Base-by-base conservation (phyloP, 2,797 vertebrate species). In the Neomorphus geoffroyi region DNA sequence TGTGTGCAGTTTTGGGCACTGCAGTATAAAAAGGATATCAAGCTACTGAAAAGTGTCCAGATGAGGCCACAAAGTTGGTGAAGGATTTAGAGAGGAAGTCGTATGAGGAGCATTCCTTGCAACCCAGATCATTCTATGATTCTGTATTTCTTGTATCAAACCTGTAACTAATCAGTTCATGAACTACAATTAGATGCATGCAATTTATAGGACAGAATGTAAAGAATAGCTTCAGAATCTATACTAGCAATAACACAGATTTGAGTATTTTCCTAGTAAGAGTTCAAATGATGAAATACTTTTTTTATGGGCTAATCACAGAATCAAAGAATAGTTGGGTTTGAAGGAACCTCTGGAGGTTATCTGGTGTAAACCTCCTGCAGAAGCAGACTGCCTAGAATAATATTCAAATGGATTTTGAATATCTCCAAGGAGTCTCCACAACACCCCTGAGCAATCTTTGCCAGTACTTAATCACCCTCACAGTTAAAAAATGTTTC, bases 331-430 rank as follows among this genome's bases (percentile, higher is more conserved):
- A 73, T n/a, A 23, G 15, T 14, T 64, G 41, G 15, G 18, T 45
- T 72, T 6, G 27, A 7, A 21, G 15, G 33, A 17, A 17, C 7
- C 18, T 48, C 23, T 50, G 45, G 27, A 39, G 9, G 16, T 70
- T 23, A n/a, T n/a, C 24, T 57, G 10, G 2, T 73, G 26, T 19
- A 50, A 64, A 9, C 4, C 3, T 1, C 2, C 16, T 23, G 2
- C 50, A 73, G 13, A 48, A 43, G 23, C 2, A 58, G 13, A 18
- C 4, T 37, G 9, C 24, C 26, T n/a, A 58, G 18, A 39, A 28
- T 12, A 27, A 11, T 41, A 13, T 54, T 8, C 11, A 35, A 11
- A 11, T 15, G 35, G 6, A 41, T 74, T 56, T 73, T 64, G 6
- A 43, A 3, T 50, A 56, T 9, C 6, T 70, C 8, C 22, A 43